Evolutionary conservation across 2,888 invertebrate species (phyloP).

Genomic region (Adineta ricciae): DNA sequence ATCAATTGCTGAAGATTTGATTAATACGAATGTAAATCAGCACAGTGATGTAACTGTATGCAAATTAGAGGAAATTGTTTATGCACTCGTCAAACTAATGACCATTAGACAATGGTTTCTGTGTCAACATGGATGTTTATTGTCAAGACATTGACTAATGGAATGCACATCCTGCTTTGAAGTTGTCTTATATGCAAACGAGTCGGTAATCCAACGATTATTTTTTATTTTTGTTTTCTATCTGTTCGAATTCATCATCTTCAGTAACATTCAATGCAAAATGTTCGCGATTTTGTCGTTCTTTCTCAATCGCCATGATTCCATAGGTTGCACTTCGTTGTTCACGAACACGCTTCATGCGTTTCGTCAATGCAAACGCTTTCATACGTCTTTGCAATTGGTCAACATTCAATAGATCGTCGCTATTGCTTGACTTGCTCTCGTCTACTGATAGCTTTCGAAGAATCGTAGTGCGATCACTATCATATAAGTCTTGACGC

Average conservation of each 20-base stretch:
- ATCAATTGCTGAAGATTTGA: no score
- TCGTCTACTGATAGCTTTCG: not conserved
- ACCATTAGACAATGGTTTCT: no score
- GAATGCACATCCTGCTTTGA: no score
- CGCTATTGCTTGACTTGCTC: not conserved
- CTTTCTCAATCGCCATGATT: not conserved
- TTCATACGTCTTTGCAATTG: conserved; percentile 1
- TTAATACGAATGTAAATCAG: no score
- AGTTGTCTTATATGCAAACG: no score
- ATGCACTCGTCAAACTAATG: no score
- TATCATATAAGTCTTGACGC: not conserved
- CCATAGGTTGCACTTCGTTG: not conserved
- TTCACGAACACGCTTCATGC: conserved; percentile 2
- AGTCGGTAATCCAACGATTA: not conserved
- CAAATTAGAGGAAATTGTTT: no score
- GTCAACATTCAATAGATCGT: not conserved
- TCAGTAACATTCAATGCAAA: not conserved
- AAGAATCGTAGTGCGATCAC: conserved; percentile 1
- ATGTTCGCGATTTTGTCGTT: not conserved
- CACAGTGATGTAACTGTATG: no score
- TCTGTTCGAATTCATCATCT: not conserved
- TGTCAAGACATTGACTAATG: no score
- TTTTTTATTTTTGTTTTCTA: not conserved
- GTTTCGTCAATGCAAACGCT: conserved; percentile 17
- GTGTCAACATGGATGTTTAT: no score